Percentiles rank a stretch among this genome's conserved stretches.
These are phyloP conservation scores for Dexiosoma caninum DNA, from an alignment of 2,888 invertebrate species.

Conservation along the genomic window DNA sequence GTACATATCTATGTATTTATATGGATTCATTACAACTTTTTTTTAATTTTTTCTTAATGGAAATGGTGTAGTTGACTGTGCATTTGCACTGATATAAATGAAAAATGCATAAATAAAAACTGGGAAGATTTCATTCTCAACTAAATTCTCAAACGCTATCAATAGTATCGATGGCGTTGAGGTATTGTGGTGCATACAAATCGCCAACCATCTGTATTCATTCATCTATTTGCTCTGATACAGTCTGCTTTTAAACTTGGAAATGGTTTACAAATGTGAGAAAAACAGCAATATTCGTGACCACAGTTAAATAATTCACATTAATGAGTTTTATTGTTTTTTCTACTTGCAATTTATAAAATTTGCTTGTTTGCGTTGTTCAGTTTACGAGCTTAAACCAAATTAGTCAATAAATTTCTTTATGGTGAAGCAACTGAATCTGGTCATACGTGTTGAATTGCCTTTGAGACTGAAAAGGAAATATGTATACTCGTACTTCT, in stretches of 20 bases:
- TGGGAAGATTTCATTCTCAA: not conserved
- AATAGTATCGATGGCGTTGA: slow-evolving; percentile 8
- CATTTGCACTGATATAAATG: not conserved
- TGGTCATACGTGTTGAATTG: slow-evolving; percentile 2
- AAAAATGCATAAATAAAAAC: slow-evolving; percentile 10
- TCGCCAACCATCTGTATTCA: not conserved
- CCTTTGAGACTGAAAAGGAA: not conserved
- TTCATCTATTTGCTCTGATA: slow-evolving; percentile 2
- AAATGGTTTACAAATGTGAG: slow-evolving; percentile 37
- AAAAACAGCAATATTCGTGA: not conserved
- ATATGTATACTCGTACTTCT: not conserved
- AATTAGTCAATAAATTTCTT: slow-evolving; percentile 19
- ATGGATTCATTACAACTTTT: too few species aligned
- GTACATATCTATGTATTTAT: too few species aligned
- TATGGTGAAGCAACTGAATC: not conserved
- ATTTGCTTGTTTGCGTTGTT: not conserved
- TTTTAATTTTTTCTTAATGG: not conserved
- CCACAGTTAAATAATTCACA: slow-evolving; percentile 26
- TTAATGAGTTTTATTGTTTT: not conserved
- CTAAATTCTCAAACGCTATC: slow-evolving; percentile 17
- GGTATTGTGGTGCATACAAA: not conserved
- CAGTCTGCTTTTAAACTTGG: slow-evolving; percentile 25
- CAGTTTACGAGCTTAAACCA: slow-evolving; percentile 1
- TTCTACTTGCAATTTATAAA: not conserved
- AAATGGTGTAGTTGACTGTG: slow-evolving; percentile 18